A percentile compares a stretch with the other conserved stretches of the same genome.
Evolutionary conservation across 2,888 invertebrate genomes (phyloP).

Genomic region (Pilophorus perplexus): DNA sequence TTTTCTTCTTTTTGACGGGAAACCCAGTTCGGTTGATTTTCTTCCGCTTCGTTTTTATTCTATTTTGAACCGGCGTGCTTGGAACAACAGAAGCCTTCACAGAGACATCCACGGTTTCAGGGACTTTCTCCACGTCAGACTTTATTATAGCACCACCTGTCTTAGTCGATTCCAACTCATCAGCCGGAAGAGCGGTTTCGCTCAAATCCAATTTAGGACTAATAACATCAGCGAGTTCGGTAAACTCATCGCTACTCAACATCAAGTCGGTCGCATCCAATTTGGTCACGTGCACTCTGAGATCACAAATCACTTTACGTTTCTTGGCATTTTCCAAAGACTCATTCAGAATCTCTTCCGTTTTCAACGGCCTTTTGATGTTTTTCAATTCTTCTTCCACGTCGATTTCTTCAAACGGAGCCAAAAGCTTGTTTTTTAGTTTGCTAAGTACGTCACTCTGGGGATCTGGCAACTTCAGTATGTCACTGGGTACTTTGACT

Average conservation of each 20-base stretch:
- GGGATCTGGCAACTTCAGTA: constrained; percentile 41
- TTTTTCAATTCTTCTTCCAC: constrained; percentile 43
- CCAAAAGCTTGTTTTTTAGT: constrained; percentile 46
- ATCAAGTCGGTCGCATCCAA: constrained; percentile 48
- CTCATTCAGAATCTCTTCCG: not conserved
- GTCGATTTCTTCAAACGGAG: constrained; percentile 41
- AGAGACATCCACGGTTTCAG: not conserved
- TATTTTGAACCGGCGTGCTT: not conserved
- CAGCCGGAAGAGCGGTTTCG: not conserved
- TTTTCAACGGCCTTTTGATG: constrained; percentile 31
- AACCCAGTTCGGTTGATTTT: constrained; percentile 85
- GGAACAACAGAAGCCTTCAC: not conserved
- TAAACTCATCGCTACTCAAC: constrained; percentile 44
- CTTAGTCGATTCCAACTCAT: not conserved
- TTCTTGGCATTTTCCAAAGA: constrained; percentile 44
- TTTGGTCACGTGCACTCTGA: constrained; percentile 51
- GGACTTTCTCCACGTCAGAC: not conserved
- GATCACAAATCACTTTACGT: constrained; percentile 48
- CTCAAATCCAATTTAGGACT: not conserved
- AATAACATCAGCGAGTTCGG: not conserved
- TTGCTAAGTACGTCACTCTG: constrained; percentile 45
- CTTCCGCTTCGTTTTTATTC: constrained; percentile 61
- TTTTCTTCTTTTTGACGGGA: constrained; percentile 78
- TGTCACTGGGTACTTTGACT: constrained; percentile 37
- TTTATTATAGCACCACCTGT: not conserved